Evolutionary conservation across 2,113 vertebrate genomes (phyloP).

Genomic region (Pogona vitticeps): DNA sequence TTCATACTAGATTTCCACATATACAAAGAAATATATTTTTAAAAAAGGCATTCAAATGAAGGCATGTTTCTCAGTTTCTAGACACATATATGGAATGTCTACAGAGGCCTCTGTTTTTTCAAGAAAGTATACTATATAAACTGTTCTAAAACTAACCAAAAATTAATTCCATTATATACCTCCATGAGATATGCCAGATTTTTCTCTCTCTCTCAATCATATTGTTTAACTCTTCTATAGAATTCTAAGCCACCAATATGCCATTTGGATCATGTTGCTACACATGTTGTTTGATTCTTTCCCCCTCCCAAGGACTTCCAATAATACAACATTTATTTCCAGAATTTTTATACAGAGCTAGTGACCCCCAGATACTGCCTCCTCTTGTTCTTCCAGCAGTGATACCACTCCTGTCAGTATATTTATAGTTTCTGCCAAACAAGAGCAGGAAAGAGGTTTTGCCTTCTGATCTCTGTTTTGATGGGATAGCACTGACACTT

Average conservation of each 20-base stretch:
- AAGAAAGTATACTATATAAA: background rate
- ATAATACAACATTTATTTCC: background rate
- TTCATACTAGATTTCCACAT: background rate
- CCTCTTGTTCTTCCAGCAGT: background rate
- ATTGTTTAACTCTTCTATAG: background rate
- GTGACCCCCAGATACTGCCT: background rate
- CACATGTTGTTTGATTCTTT: background rate
- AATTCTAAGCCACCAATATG: background rate
- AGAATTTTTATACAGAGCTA: background rate
- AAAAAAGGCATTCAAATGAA: background rate
- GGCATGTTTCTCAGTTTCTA: background rate
- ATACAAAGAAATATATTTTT: background rate
- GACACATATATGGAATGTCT: background rate
- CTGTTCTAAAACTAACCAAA: background rate
- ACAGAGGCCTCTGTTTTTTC: conserved; percentile 37
- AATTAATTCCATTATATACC: no score
- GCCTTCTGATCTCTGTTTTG: background rate
- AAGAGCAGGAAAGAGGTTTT: background rate
- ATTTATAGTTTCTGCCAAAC: background rate
- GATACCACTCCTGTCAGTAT: background rate
- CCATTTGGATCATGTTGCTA: background rate
- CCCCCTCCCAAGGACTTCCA: background rate
- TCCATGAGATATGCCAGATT: background rate
- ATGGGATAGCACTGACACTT: background rate
- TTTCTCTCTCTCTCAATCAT: background rate